Conservation (phyloP, 2,113 vertebrate species). For the Mormoops blainvillei region DNA sequence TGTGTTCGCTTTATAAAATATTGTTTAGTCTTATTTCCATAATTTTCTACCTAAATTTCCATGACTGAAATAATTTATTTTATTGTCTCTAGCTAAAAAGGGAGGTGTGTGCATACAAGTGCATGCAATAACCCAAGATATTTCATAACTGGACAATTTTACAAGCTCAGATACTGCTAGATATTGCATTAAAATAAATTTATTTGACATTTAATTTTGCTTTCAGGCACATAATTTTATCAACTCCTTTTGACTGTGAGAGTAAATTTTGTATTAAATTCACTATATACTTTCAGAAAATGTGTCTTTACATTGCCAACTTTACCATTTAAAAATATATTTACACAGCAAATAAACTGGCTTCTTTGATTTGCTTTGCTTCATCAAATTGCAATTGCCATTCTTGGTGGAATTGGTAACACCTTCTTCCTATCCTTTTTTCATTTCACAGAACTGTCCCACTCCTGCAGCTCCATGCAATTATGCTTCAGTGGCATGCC, state of each 20-base stretch:
- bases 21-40: not conserved
- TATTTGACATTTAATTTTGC: not conserved
- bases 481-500: not conserved
- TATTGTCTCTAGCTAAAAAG: not conserved
- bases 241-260: not conserved
- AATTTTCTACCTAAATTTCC: not conserved
- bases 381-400: not conserved
- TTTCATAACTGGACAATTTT: not conserved
- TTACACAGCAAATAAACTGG: not conserved
- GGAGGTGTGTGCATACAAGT: no score
- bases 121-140: not conserved
- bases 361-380: not conserved
- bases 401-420: not conserved
- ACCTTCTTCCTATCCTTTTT: not conserved
- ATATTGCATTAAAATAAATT: not conserved
- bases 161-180: not conserved
- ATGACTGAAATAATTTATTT: not conserved
- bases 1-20: not conserved
- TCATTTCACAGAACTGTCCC: not conserved
- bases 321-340: not conserved
- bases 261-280: constrained; percentile 11
- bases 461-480: not conserved
- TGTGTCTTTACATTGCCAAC: not conserved
- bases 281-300: not conserved
- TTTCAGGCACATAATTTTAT: not conserved